Conservation (phyloP, 2,888 invertebrate genomes). For the Endotricha flammealis region DNA sequence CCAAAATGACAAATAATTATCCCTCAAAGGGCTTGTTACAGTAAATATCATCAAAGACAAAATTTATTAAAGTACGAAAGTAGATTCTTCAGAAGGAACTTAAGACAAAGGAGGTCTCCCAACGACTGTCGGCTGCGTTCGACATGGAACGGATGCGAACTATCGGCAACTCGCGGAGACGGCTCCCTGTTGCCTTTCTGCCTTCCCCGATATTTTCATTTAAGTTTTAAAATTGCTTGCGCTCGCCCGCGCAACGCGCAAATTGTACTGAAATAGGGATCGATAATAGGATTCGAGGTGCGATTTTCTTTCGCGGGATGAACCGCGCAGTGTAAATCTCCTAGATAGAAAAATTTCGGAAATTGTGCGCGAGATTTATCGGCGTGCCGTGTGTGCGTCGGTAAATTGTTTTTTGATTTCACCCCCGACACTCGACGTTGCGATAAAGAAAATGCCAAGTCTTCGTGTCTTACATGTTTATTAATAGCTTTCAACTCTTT, state of each 20-base stretch:
- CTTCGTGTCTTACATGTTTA: no score
- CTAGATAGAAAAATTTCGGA: slow-evolving; percentile 73
- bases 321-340: slow-evolving; percentile 63
- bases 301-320: slow-evolving; percentile 64
- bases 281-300: slow-evolving; percentile 74
- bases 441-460: no score
- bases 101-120: slow-evolving; percentile 10
- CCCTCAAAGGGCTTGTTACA: slow-evolving; percentile 10
- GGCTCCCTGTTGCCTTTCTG: slow-evolving; percentile 35
- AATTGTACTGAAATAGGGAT: slow-evolving; percentile 73
- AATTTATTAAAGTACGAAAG: slow-evolving; percentile 11
- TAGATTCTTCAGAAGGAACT: slow-evolving; percentile 7
- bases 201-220: slow-evolving; percentile 71
- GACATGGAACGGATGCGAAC: slow-evolving; percentile 34
- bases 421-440: neutral
- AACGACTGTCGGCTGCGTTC: slow-evolving; percentile 18
- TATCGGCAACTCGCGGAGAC: slow-evolving; percentile 34
- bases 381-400: slow-evolving; percentile 37
- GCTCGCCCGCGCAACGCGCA: slow-evolving; percentile 60
- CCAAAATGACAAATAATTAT: slow-evolving; percentile 10
- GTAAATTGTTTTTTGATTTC: slow-evolving; percentile 63
- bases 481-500: no score
- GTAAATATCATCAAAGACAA: slow-evolving; percentile 13
- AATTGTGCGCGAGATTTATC: slow-evolving; percentile 69
- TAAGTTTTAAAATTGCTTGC: slow-evolving; percentile 73